Evolutionary conservation across 2,797 vertebrate genomes (phyloP), one percentile per base, ranked within the genome.

Genomic region (Uromys caudimaculatus): DNA sequence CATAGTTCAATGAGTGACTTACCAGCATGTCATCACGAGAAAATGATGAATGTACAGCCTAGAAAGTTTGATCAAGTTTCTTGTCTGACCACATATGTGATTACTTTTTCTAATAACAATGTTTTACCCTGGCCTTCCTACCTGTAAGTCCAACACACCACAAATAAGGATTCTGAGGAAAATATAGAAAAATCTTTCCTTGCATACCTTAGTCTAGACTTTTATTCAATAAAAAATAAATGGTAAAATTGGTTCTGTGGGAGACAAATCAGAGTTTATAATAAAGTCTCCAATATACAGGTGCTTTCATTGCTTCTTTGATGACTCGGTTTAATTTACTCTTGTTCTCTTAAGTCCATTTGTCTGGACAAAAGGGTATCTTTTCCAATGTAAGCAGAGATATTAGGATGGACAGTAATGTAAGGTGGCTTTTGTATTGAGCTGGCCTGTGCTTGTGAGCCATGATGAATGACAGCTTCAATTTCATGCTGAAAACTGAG

Each of bases 401-500:
- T 78, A 98, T 95, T 35, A 56, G 12, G 35, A 62, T 95, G 79
- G 64, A 85, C 0, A 95, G 0, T 54, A 0, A 79, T 32, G 95
- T 78, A 93, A 95, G 92, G 91, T 87, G 73, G 54, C 89, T 98
- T 98, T 98, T 98, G 94, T 97, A 95, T 92, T 82, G 0, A 83
- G 89, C 92, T 97, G 76, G 44, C 91, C 89, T 94, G 90, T 95
- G 91, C 93, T 84, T 11, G 0, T 27, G 81, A 92, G 32, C 69
- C 24, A 6, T 32, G 47, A 73, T 97, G 97, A 98, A 86, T 97
- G 97, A 98, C 93, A 97, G 93, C 83, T 96, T 32, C 32, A 81
- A 38, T 95, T 93, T 86, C 67, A 91, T 86, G 93, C 88, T 84
- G 84, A 97, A 97, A 98, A 98, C 90, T 44, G 90, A 90, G 84